phyloP scores from a whole-genome alignment of 1,140 invertebrate genomes.

The Pollicipes pollicipes region DNA sequence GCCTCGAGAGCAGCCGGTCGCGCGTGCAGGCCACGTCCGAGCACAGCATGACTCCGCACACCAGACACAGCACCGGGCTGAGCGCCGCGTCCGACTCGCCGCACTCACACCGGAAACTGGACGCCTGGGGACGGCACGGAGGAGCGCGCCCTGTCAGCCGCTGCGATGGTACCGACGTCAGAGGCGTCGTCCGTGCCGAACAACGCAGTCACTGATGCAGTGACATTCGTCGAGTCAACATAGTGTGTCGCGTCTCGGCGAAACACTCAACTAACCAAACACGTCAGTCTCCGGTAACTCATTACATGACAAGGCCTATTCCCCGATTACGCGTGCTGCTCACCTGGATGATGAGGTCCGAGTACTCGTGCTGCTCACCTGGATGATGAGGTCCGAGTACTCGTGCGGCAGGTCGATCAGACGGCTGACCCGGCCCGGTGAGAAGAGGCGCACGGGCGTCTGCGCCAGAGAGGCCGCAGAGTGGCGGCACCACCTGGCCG shows the following conservation, averaged over 20 bases:
- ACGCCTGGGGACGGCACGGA: slow-evolving; percentile 22
- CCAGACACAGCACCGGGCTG: slow-evolving; percentile 89
- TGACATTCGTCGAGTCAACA: too few relatives aligned
- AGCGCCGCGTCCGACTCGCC: background rate
- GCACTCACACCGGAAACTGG: slow-evolving; percentile 57
- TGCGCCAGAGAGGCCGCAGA: background rate
- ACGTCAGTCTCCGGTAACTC: too few relatives aligned
- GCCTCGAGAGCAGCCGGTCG: background rate
- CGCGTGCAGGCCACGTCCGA: slow-evolving; percentile 34
- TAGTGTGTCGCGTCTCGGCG: too few relatives aligned
- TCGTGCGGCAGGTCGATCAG: slow-evolving; percentile 50
- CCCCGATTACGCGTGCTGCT: too few relatives aligned
- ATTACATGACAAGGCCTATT: too few relatives aligned
- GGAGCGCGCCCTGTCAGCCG: too few relatives aligned
- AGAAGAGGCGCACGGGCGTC: background rate
- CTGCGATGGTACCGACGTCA: too few relatives aligned
- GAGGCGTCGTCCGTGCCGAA: too few relatives aligned
- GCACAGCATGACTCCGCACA: slow-evolving; percentile 82
- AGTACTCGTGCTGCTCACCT: too few relatives aligned
- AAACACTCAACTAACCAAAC: too few relatives aligned
- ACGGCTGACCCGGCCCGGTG: background rate
- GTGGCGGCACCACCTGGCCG: background rate
- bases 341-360: too few relatives aligned
- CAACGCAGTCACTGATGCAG: too few relatives aligned
- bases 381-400: slow-evolving; percentile 91